phyloP scores from a whole-genome alignment of 2,888 invertebrate genomes.

The Germaria angustata region DNA sequence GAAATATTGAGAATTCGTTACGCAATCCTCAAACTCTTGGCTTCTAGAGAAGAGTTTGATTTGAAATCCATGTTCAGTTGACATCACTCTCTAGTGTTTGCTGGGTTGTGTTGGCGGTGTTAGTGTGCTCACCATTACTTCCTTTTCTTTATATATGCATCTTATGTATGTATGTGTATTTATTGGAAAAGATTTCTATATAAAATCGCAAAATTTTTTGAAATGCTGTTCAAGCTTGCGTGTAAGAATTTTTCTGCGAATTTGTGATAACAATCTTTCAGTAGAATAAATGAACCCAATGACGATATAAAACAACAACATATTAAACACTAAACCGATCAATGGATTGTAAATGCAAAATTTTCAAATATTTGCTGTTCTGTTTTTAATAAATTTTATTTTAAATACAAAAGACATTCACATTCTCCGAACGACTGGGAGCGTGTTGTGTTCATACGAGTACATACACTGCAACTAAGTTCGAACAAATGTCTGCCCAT shows the following conservation, averaged over 20 bases:
- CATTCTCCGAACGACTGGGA: conserved; percentile 34
- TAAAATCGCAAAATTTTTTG: conserved; percentile 48
- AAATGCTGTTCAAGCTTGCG: conserved; percentile 65
- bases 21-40: too few species aligned
- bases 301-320: conserved; percentile 10
- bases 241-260: conserved; percentile 68
- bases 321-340: conserved; percentile 36
- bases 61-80: too few species aligned
- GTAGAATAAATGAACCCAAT: conserved; percentile 45
- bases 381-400: conserved; percentile 11
- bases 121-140: neutral
- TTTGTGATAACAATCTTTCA: conserved; percentile 61
- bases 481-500: conserved; percentile 6
- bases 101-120: conserved; percentile 12
- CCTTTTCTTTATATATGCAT: neutral
- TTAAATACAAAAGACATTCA: conserved; percentile 40
- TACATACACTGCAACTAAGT: neutral
- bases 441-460: neutral
- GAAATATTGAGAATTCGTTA: too few species aligned
- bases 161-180: neutral
- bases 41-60: too few species aligned
- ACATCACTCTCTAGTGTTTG: neutral
- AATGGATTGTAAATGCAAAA: conserved; percentile 48
- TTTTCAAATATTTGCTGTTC: conserved; percentile 16
- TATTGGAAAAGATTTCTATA: conserved; percentile 38